Evolutionary conservation across 2,888 invertebrate genomes (phyloP).

Genomic region (Spisula subtruncata): DNA sequence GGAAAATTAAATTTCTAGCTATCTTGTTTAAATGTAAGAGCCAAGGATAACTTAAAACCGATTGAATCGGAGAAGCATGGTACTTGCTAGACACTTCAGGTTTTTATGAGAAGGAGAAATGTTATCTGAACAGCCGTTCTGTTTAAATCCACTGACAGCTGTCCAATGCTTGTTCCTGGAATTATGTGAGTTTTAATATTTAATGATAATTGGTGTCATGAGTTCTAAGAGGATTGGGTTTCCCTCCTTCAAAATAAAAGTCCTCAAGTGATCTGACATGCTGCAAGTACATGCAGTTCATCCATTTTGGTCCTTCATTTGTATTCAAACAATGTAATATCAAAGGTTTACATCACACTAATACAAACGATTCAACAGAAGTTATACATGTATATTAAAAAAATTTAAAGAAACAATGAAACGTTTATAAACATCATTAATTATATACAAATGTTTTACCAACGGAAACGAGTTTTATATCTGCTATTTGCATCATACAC

Average conservation of each 20-base stretch:
- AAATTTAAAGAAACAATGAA: too few relatives aligned
- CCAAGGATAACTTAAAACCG: background rate
- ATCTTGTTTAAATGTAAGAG: background rate
- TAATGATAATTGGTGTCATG: background rate
- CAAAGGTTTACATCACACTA: too few relatives aligned
- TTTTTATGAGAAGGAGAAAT: background rate
- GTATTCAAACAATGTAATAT: too few relatives aligned
- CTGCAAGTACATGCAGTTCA: background rate
- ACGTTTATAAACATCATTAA: too few relatives aligned
- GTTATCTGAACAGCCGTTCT: background rate
- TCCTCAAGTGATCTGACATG: background rate
- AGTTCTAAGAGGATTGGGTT: background rate
- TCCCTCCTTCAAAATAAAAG: background rate
- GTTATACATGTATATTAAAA: too few relatives aligned
- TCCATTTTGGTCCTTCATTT: too few relatives aligned
- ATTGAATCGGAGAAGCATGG: background rate
- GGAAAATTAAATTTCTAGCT: background rate
- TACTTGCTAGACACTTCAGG: background rate
- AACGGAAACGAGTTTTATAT: too few relatives aligned
- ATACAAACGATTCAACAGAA: too few relatives aligned
- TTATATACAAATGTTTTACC: too few relatives aligned
- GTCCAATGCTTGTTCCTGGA: background rate
- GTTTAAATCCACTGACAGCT: too few relatives aligned
- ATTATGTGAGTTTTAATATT: background rate
- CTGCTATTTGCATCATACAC: too few relatives aligned